A percentile compares a stretch with the other conserved stretches of the same genome.
Evolutionary conservation across 2,888 invertebrate species (phyloP).

Genomic region (Trichacis sp.): DNA sequence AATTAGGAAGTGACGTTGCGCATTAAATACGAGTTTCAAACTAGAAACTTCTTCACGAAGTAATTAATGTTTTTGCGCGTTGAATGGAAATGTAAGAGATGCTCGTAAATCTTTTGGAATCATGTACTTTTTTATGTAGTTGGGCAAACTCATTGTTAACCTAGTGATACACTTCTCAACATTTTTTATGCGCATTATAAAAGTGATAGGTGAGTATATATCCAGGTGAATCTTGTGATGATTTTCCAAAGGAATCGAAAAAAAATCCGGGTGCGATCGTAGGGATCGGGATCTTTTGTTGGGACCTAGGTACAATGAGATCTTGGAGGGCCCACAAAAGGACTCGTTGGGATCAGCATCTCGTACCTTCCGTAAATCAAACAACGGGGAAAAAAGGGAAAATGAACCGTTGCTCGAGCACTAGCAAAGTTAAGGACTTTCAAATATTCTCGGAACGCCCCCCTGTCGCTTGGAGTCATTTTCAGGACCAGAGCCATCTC

Average conservation of each 20-base stretch:
- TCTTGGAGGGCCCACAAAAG: slow-evolving; percentile 8
- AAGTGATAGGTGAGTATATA: neutral
- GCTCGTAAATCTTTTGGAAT: neutral
- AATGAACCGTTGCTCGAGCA: slow-evolving; percentile 26
- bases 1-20: neutral
- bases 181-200: slow-evolving; percentile 2
- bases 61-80: neutral
- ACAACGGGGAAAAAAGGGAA: slow-evolving; percentile 34
- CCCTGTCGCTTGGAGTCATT: slow-evolving; percentile 38
- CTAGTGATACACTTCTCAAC: neutral
- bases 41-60: neutral
- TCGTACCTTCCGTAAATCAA: slow-evolving; percentile 35
- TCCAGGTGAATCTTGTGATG: too few relatives aligned
- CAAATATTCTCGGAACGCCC: slow-evolving; percentile 41
- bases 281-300: slow-evolving; percentile 6
- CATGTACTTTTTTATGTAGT: neutral
- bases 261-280: slow-evolving; percentile 10
- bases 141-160: neutral
- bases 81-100: neutral
- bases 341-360: slow-evolving; percentile 1
- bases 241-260: neutral
- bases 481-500: slow-evolving; percentile 26
- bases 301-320: slow-evolving; percentile 7
- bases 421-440: slow-evolving; percentile 40
- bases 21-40: neutral